Conservation (phyloP, 2,888 invertebrate species). For the Mallateleia sp. region DNA sequence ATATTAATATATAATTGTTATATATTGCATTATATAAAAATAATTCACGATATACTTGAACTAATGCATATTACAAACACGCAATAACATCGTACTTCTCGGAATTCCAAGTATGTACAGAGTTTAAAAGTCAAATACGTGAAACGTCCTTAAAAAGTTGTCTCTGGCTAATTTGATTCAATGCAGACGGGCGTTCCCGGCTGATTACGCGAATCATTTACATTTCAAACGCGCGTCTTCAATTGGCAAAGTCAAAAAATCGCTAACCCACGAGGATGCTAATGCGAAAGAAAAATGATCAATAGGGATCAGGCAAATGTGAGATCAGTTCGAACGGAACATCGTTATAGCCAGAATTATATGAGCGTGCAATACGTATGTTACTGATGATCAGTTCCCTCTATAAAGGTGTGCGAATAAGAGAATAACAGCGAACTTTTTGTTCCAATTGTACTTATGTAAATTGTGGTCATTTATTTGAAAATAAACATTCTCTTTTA, state of each 20-base stretch:
- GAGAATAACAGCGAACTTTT: too few species aligned
- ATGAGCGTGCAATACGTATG: background rate
- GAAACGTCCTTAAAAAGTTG: constrained; percentile 67
- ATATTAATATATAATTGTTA: too few species aligned
- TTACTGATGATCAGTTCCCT: constrained; percentile 3
- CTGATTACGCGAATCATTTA: constrained; percentile 61
- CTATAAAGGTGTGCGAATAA: too few species aligned
- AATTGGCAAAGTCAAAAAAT: constrained; percentile 25
- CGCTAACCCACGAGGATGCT: constrained; percentile 8
- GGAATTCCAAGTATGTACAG: constrained; percentile 57
- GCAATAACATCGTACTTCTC: constrained; percentile 59
- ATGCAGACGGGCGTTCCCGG: constrained; percentile 43
- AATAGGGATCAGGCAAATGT: background rate
- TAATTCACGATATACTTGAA: constrained; percentile 62
- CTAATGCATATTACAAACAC: constrained; percentile 72
- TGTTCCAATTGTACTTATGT: too few species aligned
- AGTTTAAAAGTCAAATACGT: constrained; percentile 68
- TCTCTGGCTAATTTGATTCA: constrained; percentile 58
- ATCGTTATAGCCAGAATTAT: constrained; percentile 4
- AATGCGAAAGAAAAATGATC: background rate
- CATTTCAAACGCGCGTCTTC: constrained; percentile 58
- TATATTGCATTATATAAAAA: constrained; percentile 75
- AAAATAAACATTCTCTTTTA: too few species aligned
- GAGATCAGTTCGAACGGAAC: background rate
- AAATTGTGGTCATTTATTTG: too few species aligned